Conservation (phyloP, 2,113 vertebrate species). For the Potamarius usumacintae region DNA sequence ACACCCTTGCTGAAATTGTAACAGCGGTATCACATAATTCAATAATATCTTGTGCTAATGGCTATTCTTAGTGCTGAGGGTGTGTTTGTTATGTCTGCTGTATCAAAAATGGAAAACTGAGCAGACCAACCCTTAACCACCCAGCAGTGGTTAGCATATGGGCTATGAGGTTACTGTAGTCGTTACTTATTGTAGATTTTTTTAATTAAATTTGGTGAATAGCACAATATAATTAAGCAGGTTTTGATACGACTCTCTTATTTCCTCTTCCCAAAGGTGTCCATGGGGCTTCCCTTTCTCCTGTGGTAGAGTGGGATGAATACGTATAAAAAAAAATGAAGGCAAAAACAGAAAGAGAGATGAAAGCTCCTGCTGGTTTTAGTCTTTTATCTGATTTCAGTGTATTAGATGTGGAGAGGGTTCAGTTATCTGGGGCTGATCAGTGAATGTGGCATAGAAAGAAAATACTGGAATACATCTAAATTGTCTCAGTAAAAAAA, state of each 20-base stretch:
- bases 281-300: neutral
- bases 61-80: conserved; percentile 2
- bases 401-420: conserved; percentile 56
- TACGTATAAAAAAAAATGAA: neutral
- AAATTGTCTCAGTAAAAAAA: conserved; percentile 64
- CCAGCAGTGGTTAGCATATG: neutral
- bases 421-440: conserved; percentile 56
- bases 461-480: conserved; percentile 60
- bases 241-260: neutral
- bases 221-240: neutral
- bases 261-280: neutral
- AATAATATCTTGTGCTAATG: conserved; percentile 27
- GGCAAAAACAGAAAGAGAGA: conserved; percentile 6
- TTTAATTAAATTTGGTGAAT: neutral
- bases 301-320: neutral
- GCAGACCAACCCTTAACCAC: neutral
- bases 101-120: conserved; percentile 9
- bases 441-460: conserved; percentile 53
- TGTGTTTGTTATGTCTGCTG: conserved; percentile 36
- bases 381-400: conserved; percentile 39
- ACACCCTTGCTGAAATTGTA: conserved; percentile 6
- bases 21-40: conserved; percentile 24
- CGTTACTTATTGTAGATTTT: conserved; percentile 15
- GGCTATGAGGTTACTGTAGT: neutral
- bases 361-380: conserved; percentile 38